These are phyloP conservation scores for Ecliptopera silaceata DNA, from an alignment of 2,888 invertebrate genomes.

Conservation along the genomic window DNA sequence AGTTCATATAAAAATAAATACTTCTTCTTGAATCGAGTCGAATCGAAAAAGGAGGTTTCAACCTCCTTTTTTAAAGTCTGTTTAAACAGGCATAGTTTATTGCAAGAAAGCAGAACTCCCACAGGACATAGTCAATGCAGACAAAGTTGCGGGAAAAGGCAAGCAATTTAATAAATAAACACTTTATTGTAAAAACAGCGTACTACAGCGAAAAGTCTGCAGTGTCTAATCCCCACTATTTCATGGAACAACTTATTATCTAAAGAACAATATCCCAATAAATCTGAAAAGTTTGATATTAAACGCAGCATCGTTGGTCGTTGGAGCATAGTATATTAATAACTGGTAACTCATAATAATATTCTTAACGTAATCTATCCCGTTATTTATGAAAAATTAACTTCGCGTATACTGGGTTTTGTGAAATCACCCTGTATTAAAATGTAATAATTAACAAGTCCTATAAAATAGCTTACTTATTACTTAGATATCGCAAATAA, in stretches of 20 bases:
- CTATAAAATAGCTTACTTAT: too few relatives aligned
- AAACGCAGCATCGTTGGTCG: slow-evolving; percentile 15
- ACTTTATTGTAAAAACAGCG: neutral
- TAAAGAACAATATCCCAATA: slow-evolving; percentile 17
- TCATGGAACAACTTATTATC: neutral
- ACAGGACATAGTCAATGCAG: neutral
- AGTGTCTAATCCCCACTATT: neutral
- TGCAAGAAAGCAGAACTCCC: neutral
- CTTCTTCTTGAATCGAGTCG: too few relatives aligned
- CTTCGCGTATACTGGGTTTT: too few relatives aligned
- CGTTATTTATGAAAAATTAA: too few relatives aligned
- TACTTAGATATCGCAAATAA: too few relatives aligned
- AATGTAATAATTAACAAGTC: too few relatives aligned
- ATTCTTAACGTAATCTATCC: too few relatives aligned
- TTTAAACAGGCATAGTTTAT: neutral
- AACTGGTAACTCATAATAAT: neutral
- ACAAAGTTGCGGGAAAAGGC: neutral
- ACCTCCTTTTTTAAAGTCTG: too few relatives aligned
- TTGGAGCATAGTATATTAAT: slow-evolving; percentile 6
- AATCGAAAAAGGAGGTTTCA: too few relatives aligned
- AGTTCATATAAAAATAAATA: too few relatives aligned
- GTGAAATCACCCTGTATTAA: too few relatives aligned
- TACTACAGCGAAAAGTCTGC: neutral
- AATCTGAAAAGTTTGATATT: slow-evolving; percentile 25
- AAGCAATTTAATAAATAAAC: neutral